phyloP scores from a whole-genome alignment of 23 tunicate species.

The Ciona savignyi region DNA sequence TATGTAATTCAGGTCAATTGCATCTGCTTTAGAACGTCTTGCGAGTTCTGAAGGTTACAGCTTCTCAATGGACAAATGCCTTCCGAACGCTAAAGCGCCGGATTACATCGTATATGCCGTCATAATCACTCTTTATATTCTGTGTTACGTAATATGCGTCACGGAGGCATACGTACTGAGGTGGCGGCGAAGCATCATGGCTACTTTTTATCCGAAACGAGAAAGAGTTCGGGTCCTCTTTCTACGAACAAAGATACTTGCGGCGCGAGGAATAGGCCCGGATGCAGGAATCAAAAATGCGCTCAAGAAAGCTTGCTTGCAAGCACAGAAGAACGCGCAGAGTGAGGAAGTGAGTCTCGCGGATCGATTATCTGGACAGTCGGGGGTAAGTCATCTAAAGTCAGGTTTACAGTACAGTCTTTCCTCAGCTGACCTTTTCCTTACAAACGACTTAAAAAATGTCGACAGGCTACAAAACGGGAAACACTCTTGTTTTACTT shows the following conservation, averaged over 20 bases:
- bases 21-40: slow-evolving; percentile 38
- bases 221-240: slow-evolving; percentile 58
- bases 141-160: slow-evolving; percentile 35
- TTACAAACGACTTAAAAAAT: too few relatives aligned
- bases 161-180: slow-evolving; percentile 64
- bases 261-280: slow-evolving; percentile 34
- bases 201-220: slow-evolving; percentile 51
- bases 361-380: slow-evolving; percentile 17
- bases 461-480: too few relatives aligned
- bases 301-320: slow-evolving; percentile 17
- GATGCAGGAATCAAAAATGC: slow-evolving; percentile 2
- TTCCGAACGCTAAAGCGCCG: slow-evolving; percentile 53
- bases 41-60: slow-evolving; percentile 72
- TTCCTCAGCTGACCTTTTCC: too few relatives aligned
- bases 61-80: slow-evolving; percentile 66
- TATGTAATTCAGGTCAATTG: slow-evolving; percentile 50
- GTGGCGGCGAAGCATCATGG: slow-evolving; percentile 51
- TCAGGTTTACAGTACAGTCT: too few relatives aligned
- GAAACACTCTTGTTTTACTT: too few relatives aligned
- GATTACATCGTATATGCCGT: slow-evolving; percentile 29
- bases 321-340: slow-evolving; percentile 24
- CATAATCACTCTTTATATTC: slow-evolving; percentile 11
- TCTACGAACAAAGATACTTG: slow-evolving; percentile 54
- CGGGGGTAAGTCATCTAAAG: slow-evolving; percentile 78
- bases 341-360: slow-evolving; percentile 16